Evolutionary conservation across 2,888 invertebrate genomes (phyloP), one percentile per base, ranked within the genome.

Genomic region (Monoplex corrugatus): DNA sequence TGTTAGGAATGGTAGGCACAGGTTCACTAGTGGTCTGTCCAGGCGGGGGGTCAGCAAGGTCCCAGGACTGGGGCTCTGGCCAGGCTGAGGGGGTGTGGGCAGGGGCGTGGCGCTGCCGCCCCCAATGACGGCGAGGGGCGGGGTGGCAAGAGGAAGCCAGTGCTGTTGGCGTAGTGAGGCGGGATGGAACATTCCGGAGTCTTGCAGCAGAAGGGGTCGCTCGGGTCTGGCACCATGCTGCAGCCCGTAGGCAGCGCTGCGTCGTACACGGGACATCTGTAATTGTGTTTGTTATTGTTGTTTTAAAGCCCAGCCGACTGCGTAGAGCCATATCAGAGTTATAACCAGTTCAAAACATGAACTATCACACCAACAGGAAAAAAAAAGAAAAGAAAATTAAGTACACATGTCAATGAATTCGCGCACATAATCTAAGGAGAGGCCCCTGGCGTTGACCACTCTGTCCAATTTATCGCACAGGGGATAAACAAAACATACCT

Each of bases 161-260:
- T 50, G 68, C 40, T 32, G 88, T 83, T 83, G 83, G 43, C n/a
- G 83, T 35, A 68, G 43, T 63, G 50, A 1, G 87, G 86, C n/a
- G 44, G 78, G 87, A 90, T 86, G 84, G 89, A 87, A 89, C 94
- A 94, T 87, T 93, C 90, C 19, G 94, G 94, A 13, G 91, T 91
- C 89, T 90, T 89, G 88, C 94, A 94, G 89, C 94, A 94, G n/a
- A 89, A 88, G 40, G 94, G 94, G 89, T 94, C 94, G 68, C 89
- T 91, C 40, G 92, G 92, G 89, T 93, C 94, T 0, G 93, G 92
- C 45, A 94, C 93, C 92, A 93, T 90, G 13, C 90, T 90, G 90
- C 94, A 94, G 80, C 90, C 91, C 19, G 84, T 50, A 16, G 93
- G 92, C n/a, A 90, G 88, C 3, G 86, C 45, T 0, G 19, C 5